These are phyloP conservation scores for Panurus biarmicus DNA, from an alignment of 2,113 vertebrate genomes.

Conservation along the genomic window DNA sequence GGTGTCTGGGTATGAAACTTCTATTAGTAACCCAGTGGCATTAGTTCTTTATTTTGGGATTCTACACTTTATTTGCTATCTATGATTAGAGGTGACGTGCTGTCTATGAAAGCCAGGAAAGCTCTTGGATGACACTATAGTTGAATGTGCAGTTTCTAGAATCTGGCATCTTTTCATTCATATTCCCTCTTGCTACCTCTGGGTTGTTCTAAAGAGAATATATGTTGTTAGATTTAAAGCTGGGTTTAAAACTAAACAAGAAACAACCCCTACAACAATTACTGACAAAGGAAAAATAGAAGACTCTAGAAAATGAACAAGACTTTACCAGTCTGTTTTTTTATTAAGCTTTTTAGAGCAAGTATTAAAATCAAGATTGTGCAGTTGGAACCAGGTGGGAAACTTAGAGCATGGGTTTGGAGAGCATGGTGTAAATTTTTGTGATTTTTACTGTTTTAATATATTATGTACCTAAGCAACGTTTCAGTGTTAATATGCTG, in stretches of 20 bases:
- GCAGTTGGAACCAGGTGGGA: not conserved
- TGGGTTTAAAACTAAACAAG: not conserved
- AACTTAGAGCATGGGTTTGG: not conserved
- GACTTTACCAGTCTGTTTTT: not conserved
- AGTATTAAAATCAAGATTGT: not conserved
- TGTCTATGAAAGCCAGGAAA: not conserved
- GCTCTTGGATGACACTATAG: not conserved
- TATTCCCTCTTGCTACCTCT: not conserved
- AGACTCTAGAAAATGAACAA: not conserved
- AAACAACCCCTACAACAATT: not conserved
- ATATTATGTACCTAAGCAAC: not conserved
- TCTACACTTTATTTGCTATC: not conserved
- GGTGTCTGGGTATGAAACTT: not conserved
- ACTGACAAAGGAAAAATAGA: not conserved
- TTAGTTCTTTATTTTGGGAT: not conserved
- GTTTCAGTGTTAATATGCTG: not conserved
- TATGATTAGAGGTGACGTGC: not conserved
- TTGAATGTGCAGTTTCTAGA: not conserved
- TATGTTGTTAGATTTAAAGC: not conserved
- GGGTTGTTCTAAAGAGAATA: not conserved
- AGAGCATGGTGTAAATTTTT: not conserved
- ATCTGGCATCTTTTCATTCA: not conserved
- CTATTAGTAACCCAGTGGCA: not conserved
- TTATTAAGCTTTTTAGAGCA: not conserved
- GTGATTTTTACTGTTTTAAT: not conserved